Evolutionary conservation across 2,888 invertebrate species (phyloP).

Genomic region (Pilophorus perplexus): DNA sequence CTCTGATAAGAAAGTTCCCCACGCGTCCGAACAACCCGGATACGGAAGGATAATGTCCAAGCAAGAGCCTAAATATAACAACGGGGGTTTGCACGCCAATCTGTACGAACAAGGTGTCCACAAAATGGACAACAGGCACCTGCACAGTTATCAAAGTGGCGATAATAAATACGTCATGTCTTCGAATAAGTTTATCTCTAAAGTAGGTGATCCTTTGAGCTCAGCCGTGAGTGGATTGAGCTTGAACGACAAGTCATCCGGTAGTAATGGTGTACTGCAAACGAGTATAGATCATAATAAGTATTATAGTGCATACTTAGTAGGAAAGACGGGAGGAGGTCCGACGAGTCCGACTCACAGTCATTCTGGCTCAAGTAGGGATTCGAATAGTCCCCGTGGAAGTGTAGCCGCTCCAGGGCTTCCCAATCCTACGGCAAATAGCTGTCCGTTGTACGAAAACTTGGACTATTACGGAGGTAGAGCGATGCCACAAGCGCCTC

Average conservation of each 20-base stretch:
- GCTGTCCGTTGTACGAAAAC: constrained; percentile 72
- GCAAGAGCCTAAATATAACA: constrained; percentile 42
- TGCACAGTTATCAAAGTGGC: constrained; percentile 13
- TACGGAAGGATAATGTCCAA: constrained; percentile 54
- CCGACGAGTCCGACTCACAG: constrained; percentile 60
- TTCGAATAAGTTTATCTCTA: constrained; percentile 31
- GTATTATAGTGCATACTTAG: constrained; percentile 48
- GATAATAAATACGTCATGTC: constrained; percentile 28
- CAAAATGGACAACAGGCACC: constrained; percentile 36
- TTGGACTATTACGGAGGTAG: constrained; percentile 72
- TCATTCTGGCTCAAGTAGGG: constrained; percentile 61
- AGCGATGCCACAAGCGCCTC: constrained; percentile 56
- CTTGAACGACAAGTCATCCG: constrained; percentile 16
- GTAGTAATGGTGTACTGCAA: not conserved
- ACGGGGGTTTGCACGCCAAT: constrained; percentile 22
- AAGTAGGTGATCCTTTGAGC: constrained; percentile 13
- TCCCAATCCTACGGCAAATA: constrained; percentile 51
- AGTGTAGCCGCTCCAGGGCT: constrained; percentile 51
- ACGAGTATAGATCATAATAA: constrained; percentile 47
- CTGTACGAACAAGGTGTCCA: constrained; percentile 8
- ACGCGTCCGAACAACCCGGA: constrained; percentile 50
- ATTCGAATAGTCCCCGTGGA: constrained; percentile 56
- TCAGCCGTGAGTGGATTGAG: constrained; percentile 27
- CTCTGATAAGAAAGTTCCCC: constrained; percentile 25
- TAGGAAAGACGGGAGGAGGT: constrained; percentile 43